These are phyloP conservation scores for Acanthococcus lagerstroemiae DNA, from an alignment of 2,888 invertebrate genomes.

Conservation along the genomic window DNA sequence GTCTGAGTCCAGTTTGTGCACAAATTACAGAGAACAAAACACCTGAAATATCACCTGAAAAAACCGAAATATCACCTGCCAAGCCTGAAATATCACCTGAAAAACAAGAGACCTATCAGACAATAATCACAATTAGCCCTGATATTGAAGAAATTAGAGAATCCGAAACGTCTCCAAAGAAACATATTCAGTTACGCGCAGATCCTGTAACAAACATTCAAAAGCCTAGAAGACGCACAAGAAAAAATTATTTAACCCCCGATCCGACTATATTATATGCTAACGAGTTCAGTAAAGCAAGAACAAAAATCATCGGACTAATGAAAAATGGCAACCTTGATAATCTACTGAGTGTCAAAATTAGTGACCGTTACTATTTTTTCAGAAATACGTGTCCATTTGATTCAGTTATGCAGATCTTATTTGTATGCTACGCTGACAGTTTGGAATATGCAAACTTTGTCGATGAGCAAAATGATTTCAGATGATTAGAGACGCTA, in stretches of 20 bases:
- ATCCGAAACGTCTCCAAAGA: neutral
- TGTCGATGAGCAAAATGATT: constrained; percentile 3
- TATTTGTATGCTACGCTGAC: constrained; percentile 4
- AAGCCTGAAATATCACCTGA: neutral
- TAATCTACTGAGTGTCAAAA: constrained; percentile 1
- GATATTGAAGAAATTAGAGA: neutral
- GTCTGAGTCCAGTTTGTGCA: neutral
- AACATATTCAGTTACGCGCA: neutral
- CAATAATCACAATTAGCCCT: neutral
- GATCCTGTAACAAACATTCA: neutral
- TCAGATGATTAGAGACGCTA: neutral
- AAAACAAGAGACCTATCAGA: neutral
- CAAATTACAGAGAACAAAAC: neutral
- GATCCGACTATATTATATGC: constrained; percentile 2
- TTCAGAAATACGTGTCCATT: constrained; percentile 18
- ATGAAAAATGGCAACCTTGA: constrained; percentile 11
- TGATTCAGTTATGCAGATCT: constrained; percentile 3
- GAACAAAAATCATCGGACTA: constrained; percentile 6
- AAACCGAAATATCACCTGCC: no score
- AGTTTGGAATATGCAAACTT: neutral
- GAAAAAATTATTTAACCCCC: neutral
- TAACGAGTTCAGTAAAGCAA: constrained; percentile 7
- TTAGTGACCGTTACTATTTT: constrained; percentile 1
- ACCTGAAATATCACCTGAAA: no score
- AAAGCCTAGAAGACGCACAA: neutral